These are phyloP conservation scores for Polydrusus tereticollis DNA, from an alignment of 2,888 invertebrate species.

Conservation along the genomic window DNA sequence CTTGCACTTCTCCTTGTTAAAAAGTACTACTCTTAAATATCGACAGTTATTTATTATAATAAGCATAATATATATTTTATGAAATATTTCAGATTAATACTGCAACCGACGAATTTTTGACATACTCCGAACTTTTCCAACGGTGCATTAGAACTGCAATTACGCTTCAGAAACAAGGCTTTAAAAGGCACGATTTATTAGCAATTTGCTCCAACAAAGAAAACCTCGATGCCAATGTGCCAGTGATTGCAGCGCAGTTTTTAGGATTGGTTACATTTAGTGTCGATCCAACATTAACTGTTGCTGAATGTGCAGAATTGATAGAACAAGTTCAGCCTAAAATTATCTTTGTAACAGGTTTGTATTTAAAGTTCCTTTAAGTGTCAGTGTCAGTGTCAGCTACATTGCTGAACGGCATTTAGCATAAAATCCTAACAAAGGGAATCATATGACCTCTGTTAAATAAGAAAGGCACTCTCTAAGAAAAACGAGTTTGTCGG, in stretches of 20 bases:
- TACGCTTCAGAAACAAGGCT: constrained; percentile 18
- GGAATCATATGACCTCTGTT: too few species aligned
- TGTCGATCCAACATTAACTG: constrained; percentile 18
- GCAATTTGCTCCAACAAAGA: constrained; percentile 30
- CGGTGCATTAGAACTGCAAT: constrained; percentile 12
- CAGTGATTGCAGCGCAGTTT: constrained; percentile 31
- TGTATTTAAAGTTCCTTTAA: too few species aligned
- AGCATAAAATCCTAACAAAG: too few species aligned
- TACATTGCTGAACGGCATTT: too few species aligned
- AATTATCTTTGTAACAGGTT: constrained; percentile 27
- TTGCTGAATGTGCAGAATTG: constrained; percentile 9
- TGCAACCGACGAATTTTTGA: constrained; percentile 3
- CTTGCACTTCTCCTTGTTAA: too few species aligned
- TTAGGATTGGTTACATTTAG: constrained; percentile 21
- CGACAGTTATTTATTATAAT: too few species aligned
- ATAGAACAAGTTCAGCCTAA: constrained; percentile 30
- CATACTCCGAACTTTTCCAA: constrained; percentile 14
- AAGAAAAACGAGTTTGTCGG: too few species aligned
- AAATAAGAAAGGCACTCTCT: too few species aligned
- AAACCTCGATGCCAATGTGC: constrained; percentile 29
- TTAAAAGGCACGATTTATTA: constrained; percentile 15
- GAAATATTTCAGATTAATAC: constrained; percentile 20
- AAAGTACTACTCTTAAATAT: too few species aligned
- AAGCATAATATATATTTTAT: background rate
- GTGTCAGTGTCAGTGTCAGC: too few species aligned